These are phyloP conservation scores for Ormyrus nitidulus DNA, from an alignment of 2,888 invertebrate genomes.

Conservation along the genomic window DNA sequence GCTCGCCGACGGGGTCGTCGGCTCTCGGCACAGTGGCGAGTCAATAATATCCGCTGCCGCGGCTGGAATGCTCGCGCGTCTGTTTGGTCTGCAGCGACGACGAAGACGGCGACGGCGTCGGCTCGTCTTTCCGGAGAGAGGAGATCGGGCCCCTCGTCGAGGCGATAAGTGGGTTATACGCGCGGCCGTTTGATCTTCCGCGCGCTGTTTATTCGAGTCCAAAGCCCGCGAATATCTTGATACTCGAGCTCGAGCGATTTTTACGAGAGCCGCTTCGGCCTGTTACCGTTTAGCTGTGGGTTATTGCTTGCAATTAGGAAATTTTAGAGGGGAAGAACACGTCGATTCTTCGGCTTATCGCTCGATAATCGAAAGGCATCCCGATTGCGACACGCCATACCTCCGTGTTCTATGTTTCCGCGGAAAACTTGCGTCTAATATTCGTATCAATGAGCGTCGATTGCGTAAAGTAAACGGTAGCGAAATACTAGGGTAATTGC, in stretches of 20 bases:
- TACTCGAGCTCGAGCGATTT: too few relatives aligned
- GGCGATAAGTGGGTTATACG: constrained; percentile 53
- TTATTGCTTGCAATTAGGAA: too few relatives aligned
- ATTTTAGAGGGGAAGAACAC: too few relatives aligned
- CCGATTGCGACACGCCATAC: constrained; percentile 5
- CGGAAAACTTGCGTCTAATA: constrained; percentile 10
- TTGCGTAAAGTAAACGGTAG: too few relatives aligned
- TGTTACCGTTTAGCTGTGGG: too few relatives aligned
- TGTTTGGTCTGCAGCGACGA: constrained; percentile 60
- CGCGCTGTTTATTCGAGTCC: too few relatives aligned
- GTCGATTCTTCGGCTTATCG: neutral
- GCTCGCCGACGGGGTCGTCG: constrained; percentile 64
- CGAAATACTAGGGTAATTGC: too few relatives aligned
- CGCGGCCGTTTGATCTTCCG: neutral
- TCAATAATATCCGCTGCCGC: constrained; percentile 64
- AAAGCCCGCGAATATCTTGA: too few relatives aligned
- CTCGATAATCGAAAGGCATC: constrained; percentile 3
- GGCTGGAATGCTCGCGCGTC: constrained; percentile 58
- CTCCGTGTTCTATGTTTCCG: neutral
- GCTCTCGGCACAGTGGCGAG: constrained; percentile 60
- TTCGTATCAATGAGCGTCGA: constrained; percentile 11
- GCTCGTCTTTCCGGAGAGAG: constrained; percentile 50
- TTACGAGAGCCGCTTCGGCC: too few relatives aligned
- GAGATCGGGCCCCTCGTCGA: too few relatives aligned
- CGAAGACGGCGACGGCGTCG: constrained; percentile 43